Base-by-base conservation (phyloP, 1,140 invertebrate genomes). In the Cotesia typhae region DNA sequence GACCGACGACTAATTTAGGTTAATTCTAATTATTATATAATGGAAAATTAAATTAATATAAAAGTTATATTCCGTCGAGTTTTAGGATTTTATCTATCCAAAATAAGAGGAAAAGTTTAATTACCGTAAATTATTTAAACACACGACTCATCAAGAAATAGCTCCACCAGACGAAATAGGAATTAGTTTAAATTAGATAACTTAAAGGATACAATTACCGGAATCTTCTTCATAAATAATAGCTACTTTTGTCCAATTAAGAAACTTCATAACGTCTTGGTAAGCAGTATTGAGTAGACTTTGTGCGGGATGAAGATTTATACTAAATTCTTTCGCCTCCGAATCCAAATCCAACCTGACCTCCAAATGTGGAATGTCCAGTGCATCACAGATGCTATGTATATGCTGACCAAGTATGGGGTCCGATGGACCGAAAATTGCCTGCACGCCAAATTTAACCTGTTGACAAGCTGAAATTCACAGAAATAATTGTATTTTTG, bases 141-240 rank as follows among this genome's bases (percentile, higher is more conserved):
- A 17, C 17, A 17, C 17, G 17, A 17, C 17, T 17, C 17, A 17
- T 17, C 17, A 17, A 17, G 17, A 17, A 17, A 17, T 17, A 17
- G 17, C 17, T 17, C 17, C 17, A 17, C 0, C 17, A 17, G 17
- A 17, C 17, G 17, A 17, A 17, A 17, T 17, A 17, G 17, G 17
- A 17, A 17, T 17, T 17, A 17, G 17, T 17, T 17, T 17, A 17
- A 17, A 17, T 17, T 17, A 17, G 17, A 9, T 4, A 4, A 41
- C 4, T 41, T 0, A 7, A 38, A 37, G 9, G 37, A 63, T 36
- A 17, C 17, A 82, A 84, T 87, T 80, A 93, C 92, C 91, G 71
- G 91, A 90, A 79, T 92, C 90, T 76, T 93, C 90, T 80, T 94
- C 92, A 80, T 93, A 93, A 41, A 94, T 86, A 69, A 94, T 90